phyloP scores from a whole-genome alignment of 2,113 vertebrate species.

The Columba livia region DNA sequence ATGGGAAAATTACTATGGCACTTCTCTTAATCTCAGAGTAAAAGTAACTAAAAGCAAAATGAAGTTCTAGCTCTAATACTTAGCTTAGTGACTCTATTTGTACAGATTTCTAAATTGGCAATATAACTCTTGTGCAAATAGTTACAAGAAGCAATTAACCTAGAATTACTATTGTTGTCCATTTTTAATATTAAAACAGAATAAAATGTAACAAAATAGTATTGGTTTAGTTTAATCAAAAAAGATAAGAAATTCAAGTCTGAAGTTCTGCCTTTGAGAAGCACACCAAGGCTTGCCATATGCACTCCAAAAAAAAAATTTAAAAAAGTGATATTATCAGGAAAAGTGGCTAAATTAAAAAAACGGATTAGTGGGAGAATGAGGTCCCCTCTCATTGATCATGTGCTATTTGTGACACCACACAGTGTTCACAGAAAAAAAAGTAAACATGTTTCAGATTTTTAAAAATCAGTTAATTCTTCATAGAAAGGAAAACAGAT shows the following conservation, averaged over 20 bases:
- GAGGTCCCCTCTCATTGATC: not conserved
- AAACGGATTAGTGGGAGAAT: not conserved
- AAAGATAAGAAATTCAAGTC: not conserved
- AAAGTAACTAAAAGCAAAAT: not conserved
- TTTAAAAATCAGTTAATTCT: not conserved
- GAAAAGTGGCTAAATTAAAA: not conserved
- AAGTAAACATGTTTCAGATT: not conserved
- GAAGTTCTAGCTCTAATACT: not conserved
- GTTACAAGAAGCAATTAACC: not conserved
- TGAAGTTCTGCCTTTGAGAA: not conserved
- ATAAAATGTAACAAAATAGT: not conserved
- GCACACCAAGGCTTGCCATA: not conserved
- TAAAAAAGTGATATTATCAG: not conserved
- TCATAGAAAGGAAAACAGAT: not conserved
- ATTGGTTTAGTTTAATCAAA: not conserved
- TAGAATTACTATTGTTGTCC: not conserved
- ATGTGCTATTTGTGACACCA: not conserved
- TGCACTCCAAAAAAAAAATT: not conserved
- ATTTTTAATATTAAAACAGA: not conserved
- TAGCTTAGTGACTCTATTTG: not conserved
- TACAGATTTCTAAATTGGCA: constrained; percentile 14
- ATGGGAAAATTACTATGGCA: not conserved
- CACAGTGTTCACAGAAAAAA: not conserved
- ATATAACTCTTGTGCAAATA: not conserved
- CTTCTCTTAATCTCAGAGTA: not conserved